Base-by-base conservation (phyloP, 2,113 vertebrate species). In the Bombycilla garrulus region DNA sequence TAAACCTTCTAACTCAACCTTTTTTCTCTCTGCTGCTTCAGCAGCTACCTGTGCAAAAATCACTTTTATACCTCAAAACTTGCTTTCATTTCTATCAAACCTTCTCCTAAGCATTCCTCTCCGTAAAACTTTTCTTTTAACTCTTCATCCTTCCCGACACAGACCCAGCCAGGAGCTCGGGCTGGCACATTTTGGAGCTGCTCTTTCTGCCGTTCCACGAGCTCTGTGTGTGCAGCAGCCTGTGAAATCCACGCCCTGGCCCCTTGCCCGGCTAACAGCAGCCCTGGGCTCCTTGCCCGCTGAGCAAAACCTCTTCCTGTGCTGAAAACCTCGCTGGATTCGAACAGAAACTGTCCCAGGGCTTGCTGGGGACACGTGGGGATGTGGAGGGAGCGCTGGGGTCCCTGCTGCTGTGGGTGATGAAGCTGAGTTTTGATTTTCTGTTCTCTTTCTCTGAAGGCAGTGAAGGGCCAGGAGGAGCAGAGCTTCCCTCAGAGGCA, bases 221-320 rank as follows among this genome's bases (percentile, higher is more conserved):
- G 70, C 70, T 38, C 70, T 38, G 38, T 38, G 38, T 11, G 76
- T 11, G 71, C 70, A 20, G 11, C 81, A 66, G 71, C 14, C 5
- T 1, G 69, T 38, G 18, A 13, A 60, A 33, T 18, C 29, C 86
- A 5, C 22, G n/a, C 54, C 88, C 54, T 33, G 29, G 29, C 12
- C 2, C 58, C 6, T 15, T 0, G 40, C 8, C 12, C 44, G 15
- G 60, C 61, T 56, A 1, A 81, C 80, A 64, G 33, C 62, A 69
- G 35, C 81, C 56, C 86, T 81, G 36, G 11, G 79, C 54, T 12
- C 2, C 16, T 24, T 38, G 77, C 85, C 91, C 8, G 2, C 53
- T 42, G 61, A 10, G 71, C 20, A 42, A 84, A 89, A 83, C 72
- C 78, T 94, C 94, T 94, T 91, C 64, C 95, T 95, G 90, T 81